These are phyloP conservation scores for Peromyscus leucopus DNA, from an alignment of 2,113 vertebrate genomes.

Conservation along the genomic window DNA sequence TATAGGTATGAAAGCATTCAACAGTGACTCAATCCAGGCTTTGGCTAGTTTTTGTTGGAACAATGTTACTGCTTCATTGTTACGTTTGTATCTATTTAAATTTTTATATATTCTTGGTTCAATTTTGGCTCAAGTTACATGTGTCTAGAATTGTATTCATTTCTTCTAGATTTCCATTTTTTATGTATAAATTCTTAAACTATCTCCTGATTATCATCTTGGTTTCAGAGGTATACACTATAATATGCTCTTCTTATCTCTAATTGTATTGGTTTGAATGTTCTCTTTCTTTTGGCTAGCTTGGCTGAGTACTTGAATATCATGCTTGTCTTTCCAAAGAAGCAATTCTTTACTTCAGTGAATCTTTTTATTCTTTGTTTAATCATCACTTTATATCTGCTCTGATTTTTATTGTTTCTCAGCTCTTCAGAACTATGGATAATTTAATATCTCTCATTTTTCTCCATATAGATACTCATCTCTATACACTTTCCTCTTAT, in stretches of 20 bases:
- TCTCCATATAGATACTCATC: too few relatives aligned
- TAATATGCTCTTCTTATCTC: background rate
- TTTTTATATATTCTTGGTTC: background rate
- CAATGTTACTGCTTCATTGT: background rate
- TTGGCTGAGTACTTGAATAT: background rate
- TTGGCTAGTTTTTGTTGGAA: background rate
- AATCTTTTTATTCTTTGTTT: background rate
- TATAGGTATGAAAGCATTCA: background rate
- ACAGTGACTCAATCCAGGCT: too few relatives aligned
- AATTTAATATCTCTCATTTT: background rate
- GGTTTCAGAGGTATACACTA: background rate
- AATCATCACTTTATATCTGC: background rate
- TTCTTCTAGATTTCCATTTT: background rate
- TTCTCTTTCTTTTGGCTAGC: background rate
- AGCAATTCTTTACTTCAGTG: background rate
- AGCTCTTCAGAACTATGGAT: background rate
- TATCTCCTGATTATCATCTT: background rate
- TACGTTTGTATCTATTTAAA: background rate
- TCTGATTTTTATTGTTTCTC: background rate
- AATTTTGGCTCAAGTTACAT: background rate
- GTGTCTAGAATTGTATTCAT: background rate
- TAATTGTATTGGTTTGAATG: background rate
- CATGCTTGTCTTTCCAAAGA: background rate
- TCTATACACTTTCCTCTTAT: background rate
- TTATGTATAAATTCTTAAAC: background rate